These are phyloP conservation scores for Silurus glanis DNA, from an alignment of 2,113 vertebrate species.

Conservation along the genomic window DNA sequence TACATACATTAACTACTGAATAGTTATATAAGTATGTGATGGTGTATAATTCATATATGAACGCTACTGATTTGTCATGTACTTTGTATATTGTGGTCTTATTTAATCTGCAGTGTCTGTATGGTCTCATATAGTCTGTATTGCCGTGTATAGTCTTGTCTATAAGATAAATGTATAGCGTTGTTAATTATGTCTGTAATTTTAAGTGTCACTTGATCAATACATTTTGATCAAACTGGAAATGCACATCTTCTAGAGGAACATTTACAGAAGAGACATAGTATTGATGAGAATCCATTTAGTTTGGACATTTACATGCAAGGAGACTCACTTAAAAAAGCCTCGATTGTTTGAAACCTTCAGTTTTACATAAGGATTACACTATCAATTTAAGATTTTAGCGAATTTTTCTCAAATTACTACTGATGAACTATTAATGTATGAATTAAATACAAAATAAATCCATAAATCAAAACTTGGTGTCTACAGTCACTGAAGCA, in stretches of 20 bases:
- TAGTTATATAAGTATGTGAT: neutral
- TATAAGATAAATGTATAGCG: too few relatives aligned
- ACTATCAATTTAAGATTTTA: neutral
- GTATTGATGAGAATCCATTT: neutral
- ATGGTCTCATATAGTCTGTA: too few relatives aligned
- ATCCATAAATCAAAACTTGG: neutral
- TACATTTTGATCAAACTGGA: neutral
- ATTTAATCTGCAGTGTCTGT: too few relatives aligned
- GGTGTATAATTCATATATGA: too few relatives aligned
- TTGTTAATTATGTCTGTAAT: too few relatives aligned
- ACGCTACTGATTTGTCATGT: too few relatives aligned
- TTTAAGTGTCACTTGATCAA: too few relatives aligned
- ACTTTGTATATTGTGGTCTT: too few relatives aligned
- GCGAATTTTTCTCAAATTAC: neutral
- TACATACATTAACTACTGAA: neutral
- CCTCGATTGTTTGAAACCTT: neutral
- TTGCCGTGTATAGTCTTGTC: too few relatives aligned
- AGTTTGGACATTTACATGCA: neutral
- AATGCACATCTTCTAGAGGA: neutral
- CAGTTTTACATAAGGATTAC: neutral
- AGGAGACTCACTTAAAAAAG: neutral
- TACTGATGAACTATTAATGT: neutral
- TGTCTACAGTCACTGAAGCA: too few relatives aligned
- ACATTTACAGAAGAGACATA: neutral
- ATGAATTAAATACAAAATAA: neutral